Conservation (phyloP, 2,888 invertebrate species). For the Alsophila aescularia region DNA sequence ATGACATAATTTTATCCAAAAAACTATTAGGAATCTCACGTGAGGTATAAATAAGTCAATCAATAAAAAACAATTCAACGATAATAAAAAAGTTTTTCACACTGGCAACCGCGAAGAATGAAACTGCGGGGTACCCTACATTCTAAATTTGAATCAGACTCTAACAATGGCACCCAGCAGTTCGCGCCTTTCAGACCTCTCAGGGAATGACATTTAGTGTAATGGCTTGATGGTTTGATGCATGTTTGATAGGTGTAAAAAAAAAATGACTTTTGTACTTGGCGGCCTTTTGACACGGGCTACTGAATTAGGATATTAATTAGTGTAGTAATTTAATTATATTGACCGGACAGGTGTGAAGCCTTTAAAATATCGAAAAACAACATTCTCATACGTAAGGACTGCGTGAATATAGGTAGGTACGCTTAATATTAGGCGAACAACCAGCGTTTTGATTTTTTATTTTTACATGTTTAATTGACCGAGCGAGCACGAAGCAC, state of each 20-base stretch:
- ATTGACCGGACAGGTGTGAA: conserved; percentile 45
- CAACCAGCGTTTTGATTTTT: no score
- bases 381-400: no score
- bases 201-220: conserved; percentile 71
- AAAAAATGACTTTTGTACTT: conserved; percentile 55
- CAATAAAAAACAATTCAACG: conserved; percentile 61
- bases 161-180: conserved; percentile 75
- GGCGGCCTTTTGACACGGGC: conserved; percentile 58
- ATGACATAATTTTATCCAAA: no score
- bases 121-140: conserved; percentile 72
- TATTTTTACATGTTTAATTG: no score
- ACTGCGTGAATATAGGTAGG: no score
- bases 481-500: no score
- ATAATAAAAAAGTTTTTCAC: conserved; percentile 64
- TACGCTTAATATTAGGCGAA: no score
- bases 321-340: conserved; percentile 52
- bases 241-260: conserved; percentile 46
- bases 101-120: conserved; percentile 77
- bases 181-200: conserved; percentile 68
- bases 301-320: conserved; percentile 65
- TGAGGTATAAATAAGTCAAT: conserved; percentile 45
- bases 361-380: no score
- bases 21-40: conserved; percentile 28
- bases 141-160: conserved; percentile 75
- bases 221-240: conserved; percentile 37